Percentiles rank a stretch among this genome's conserved stretches.
These are phyloP conservation scores for Bungarus multicinctus DNA, from an alignment of 2,113 vertebrate species.

Conservation along the genomic window DNA sequence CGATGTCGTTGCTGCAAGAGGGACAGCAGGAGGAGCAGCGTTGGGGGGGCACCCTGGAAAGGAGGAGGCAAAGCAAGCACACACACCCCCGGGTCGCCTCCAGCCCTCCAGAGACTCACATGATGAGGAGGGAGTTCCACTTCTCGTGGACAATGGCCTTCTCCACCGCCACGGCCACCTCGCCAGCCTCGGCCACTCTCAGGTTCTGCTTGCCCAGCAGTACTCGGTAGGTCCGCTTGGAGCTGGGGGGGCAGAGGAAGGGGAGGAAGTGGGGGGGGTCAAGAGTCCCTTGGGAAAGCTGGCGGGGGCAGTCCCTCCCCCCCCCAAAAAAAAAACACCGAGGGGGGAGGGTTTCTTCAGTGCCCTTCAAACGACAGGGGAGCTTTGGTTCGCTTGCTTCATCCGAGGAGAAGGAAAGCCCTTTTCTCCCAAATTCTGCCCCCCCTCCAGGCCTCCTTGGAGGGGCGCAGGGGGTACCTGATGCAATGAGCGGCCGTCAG, in stretches of 20 bases:
- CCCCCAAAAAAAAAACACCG: no score
- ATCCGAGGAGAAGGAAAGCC: neutral
- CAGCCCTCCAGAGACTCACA: conserved; percentile 29
- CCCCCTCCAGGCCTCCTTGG: no score
- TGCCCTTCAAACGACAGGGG: neutral
- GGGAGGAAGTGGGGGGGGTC: no score
- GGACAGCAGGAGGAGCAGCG: neutral
- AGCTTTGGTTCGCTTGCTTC: neutral
- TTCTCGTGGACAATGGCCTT: conserved; percentile 83
- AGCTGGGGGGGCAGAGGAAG: conserved; percentile 55
- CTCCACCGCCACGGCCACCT: conserved; percentile 70
- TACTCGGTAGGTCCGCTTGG: conserved; percentile 77
- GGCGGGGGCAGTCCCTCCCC: no score
- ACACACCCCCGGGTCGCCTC: rapidly evolving
- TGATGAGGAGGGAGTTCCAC: conserved; percentile 68
- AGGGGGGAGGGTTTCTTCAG: neutral
- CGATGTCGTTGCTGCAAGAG: conserved; percentile 84
- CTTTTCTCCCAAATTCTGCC: neutral
- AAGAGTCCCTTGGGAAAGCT: no score
- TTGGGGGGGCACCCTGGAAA: neutral
- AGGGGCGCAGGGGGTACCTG: conserved; percentile 67
- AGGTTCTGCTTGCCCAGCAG: conserved; percentile 84
- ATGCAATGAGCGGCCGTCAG: conserved; percentile 90
- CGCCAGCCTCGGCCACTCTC: conserved; percentile 59
- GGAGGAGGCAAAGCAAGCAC: no score